These are phyloP conservation scores for Oreochromis niloticus DNA, from an alignment of 2,113 vertebrate genomes.

Conservation along the genomic window DNA sequence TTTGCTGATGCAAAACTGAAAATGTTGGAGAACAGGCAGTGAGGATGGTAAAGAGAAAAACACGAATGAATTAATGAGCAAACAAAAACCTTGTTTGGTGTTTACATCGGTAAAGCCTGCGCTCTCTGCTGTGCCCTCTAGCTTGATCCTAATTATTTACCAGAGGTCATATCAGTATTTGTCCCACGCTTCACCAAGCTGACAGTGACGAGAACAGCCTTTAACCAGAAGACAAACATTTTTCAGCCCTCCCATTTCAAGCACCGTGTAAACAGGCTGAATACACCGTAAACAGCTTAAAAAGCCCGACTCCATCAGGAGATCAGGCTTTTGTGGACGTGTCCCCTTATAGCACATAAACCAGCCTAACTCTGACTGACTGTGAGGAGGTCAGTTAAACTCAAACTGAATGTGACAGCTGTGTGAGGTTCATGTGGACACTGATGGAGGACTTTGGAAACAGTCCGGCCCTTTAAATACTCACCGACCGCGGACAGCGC, in stretches of 20 bases:
- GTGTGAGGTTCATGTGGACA: accelerated
- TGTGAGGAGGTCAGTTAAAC: background rate
- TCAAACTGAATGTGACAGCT: background rate
- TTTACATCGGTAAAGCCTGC: accelerated
- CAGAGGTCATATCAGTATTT: background rate
- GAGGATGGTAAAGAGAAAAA: background rate
- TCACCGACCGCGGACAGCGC: slow-evolving; percentile 92
- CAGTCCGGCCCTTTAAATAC: slow-evolving; percentile 39
- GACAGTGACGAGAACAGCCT: too few relatives aligned
- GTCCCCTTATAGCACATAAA: background rate
- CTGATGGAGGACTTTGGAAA: background rate
- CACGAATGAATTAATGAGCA: background rate
- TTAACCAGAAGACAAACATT: too few relatives aligned
- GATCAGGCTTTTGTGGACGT: background rate
- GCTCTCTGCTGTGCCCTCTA: background rate
- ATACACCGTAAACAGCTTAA: too few relatives aligned
- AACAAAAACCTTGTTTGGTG: background rate
- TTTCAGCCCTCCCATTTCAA: too few relatives aligned
- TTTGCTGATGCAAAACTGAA: background rate
- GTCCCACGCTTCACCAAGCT: background rate
- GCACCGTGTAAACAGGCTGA: too few relatives aligned
- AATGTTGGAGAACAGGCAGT: background rate
- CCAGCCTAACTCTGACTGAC: accelerated
- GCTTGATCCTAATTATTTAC: background rate
- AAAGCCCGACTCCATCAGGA: accelerated